Percentiles rank a stretch among this genome's conserved stretches.
These are phyloP conservation scores for Dermatemys mawii DNA, from an alignment of 2,113 vertebrate species.

Conservation along the genomic window DNA sequence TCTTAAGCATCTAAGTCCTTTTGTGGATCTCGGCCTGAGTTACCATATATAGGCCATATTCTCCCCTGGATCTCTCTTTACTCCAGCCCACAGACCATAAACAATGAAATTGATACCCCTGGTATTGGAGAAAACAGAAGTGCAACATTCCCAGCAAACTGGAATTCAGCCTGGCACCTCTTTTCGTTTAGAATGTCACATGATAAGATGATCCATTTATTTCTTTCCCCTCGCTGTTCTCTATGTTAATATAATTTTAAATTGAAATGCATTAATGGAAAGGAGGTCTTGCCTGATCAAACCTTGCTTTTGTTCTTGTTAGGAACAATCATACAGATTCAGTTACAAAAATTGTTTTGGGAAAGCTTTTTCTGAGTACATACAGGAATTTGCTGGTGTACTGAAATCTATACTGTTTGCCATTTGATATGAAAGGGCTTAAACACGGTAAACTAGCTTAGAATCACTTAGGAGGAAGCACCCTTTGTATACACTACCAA, in stretches of 20 bases:
- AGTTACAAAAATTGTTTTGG: neutral
- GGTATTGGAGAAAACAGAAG: neutral
- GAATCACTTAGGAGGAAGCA: neutral
- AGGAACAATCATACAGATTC: neutral
- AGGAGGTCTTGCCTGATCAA: neutral
- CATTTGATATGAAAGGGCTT: neutral
- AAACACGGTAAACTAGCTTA: neutral
- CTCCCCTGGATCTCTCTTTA: neutral
- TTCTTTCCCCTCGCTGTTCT: neutral
- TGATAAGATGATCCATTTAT: neutral
- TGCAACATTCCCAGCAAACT: neutral
- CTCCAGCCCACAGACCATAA: neutral
- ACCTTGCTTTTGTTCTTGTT: neutral
- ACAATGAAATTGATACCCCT: fast-evolving
- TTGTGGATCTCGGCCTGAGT: neutral
- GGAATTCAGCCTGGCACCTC: neutral
- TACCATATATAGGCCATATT: neutral
- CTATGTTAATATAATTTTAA: neutral
- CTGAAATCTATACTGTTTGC: neutral
- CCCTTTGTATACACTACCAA: neutral
- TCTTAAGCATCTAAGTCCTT: no score
- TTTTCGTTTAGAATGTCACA: neutral
- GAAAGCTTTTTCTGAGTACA: neutral
- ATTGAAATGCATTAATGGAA: neutral
- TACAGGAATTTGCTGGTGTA: neutral